phyloP scores from a whole-genome alignment of 1,140 invertebrate species.

The Orussus abietinus region DNA sequence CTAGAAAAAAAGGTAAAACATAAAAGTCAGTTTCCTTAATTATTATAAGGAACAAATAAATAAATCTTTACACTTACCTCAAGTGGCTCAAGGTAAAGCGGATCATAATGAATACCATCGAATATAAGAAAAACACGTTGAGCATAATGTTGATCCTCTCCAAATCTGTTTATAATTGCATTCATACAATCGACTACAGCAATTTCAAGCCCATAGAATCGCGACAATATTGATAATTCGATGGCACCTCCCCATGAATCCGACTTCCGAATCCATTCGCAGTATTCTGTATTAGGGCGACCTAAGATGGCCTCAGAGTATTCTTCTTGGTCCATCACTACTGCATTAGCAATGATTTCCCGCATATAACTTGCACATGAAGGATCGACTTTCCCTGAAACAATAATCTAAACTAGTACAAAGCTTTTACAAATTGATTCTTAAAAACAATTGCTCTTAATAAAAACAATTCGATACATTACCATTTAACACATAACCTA shows the following conservation, averaged over 20 bases:
- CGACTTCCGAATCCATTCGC: constrained; percentile 77
- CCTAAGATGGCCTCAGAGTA: constrained; percentile 87
- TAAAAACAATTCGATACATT: constrained; percentile 21
- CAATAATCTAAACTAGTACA: constrained; percentile 16
- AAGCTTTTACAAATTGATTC: no score
- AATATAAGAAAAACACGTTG: constrained; percentile 87
- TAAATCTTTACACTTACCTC: constrained; percentile 47
- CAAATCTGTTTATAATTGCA: constrained; percentile 87
- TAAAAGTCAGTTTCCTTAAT: background rate
- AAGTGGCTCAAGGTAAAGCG: constrained; percentile 77
- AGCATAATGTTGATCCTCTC: constrained; percentile 84
- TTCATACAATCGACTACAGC: constrained; percentile 90
- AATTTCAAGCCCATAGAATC: constrained; percentile 88
- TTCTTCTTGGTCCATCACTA: constrained; percentile 69
- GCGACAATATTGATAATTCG: constrained; percentile 85
- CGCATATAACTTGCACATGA: constrained; percentile 70
- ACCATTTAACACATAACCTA: constrained; percentile 64
- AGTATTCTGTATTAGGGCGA: constrained; percentile 81
- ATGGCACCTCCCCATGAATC: constrained; percentile 95
- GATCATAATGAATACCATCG: constrained; percentile 96
- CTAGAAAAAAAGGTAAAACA: constrained; percentile 45
- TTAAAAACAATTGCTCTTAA: no score
- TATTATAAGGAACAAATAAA: constrained; percentile 3
- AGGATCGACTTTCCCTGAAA: constrained; percentile 70
- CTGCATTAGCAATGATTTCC: constrained; percentile 80